A percentile compares a stretch with the other conserved stretches of the same genome.
These are phyloP conservation scores for Boloria euphrosyne DNA, from an alignment of 2,888 invertebrate genomes.

Conservation along the genomic window DNA sequence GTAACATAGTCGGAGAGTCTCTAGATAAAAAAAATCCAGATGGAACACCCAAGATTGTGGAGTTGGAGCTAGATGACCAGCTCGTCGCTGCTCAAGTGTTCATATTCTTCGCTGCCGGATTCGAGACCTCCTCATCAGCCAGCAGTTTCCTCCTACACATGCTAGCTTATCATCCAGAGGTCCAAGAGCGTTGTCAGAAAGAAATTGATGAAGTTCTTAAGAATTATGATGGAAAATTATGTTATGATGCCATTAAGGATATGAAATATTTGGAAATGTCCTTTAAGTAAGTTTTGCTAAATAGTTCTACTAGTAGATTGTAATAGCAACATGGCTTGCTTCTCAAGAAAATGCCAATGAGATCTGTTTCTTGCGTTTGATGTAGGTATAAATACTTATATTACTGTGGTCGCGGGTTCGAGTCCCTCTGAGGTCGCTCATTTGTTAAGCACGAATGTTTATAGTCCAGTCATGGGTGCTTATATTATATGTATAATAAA, in stretches of 20 bases:
- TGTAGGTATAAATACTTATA: too few species aligned
- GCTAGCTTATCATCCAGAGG: slow-evolving; percentile 57
- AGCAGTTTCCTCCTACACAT: slow-evolving; percentile 64
- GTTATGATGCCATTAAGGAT: slow-evolving; percentile 61
- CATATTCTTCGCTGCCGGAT: slow-evolving; percentile 71
- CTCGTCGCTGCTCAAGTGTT: slow-evolving; percentile 47
- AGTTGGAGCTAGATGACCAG: slow-evolving; percentile 39
- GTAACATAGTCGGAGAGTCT: slow-evolving; percentile 44
- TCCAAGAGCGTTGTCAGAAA: slow-evolving; percentile 54
- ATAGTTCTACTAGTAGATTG: too few species aligned
- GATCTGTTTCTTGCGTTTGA: too few species aligned
- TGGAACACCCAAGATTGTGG: slow-evolving; percentile 33
- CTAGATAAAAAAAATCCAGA: slow-evolving; percentile 40
- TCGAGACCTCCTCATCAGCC: slow-evolving; percentile 73
- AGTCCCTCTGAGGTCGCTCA: too few species aligned
- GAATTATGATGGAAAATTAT: slow-evolving; percentile 51
- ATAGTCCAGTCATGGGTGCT: too few species aligned
- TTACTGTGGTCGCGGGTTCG: too few species aligned
- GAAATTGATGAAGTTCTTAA: slow-evolving; percentile 56
- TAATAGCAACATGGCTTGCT: too few species aligned
- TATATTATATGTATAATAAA: too few species aligned
- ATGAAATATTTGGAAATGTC: slow-evolving; percentile 55
- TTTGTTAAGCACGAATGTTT: too few species aligned
- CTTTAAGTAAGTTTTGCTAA: slow-evolving; percentile 45
- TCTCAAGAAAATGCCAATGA: too few species aligned